These are phyloP conservation scores for Hyles euphorbiae DNA, from an alignment of 1,140 invertebrate genomes.

Conservation along the genomic window DNA sequence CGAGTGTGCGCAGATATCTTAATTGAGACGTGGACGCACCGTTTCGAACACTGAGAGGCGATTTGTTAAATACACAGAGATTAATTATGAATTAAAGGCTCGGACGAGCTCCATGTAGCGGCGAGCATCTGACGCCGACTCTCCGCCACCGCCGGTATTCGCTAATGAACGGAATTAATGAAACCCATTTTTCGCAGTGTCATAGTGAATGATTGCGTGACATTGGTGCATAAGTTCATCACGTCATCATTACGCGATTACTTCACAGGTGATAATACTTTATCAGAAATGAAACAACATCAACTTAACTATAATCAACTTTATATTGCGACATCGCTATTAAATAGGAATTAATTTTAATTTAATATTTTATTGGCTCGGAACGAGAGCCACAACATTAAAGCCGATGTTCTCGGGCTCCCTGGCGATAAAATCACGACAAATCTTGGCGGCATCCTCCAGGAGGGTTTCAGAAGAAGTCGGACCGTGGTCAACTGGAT, in stretches of 20 bases:
- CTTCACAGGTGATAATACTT: slow-evolving; percentile 21
- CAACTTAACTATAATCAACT: no score
- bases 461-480: slow-evolving; percentile 81
- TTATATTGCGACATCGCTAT: neutral
- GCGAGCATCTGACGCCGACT: slow-evolving; percentile 2
- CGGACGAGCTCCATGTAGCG: slow-evolving; percentile 29
- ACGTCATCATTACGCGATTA: slow-evolving; percentile 16
- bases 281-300: no score
- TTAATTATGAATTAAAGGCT: slow-evolving; percentile 55
- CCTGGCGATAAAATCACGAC: slow-evolving; percentile 86
- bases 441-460: slow-evolving; percentile 86
- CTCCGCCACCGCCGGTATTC: slow-evolving; percentile 22
- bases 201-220: slow-evolving; percentile 39
- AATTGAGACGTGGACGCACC: slow-evolving; percentile 60
- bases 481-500: slow-evolving; percentile 88
- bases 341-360: neutral
- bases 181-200: slow-evolving; percentile 33
- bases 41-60: slow-evolving; percentile 31
- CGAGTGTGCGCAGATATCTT: slow-evolving; percentile 57
- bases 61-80: slow-evolving; percentile 50
- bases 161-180: slow-evolving; percentile 48
- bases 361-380: slow-evolving; percentile 85
- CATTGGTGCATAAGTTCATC: neutral
- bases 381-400: slow-evolving; percentile 87
- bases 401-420: slow-evolving; percentile 90